These are phyloP conservation scores for Larimichthys crocea DNA, from an alignment of 2,113 vertebrate species.

Conservation along the genomic window DNA sequence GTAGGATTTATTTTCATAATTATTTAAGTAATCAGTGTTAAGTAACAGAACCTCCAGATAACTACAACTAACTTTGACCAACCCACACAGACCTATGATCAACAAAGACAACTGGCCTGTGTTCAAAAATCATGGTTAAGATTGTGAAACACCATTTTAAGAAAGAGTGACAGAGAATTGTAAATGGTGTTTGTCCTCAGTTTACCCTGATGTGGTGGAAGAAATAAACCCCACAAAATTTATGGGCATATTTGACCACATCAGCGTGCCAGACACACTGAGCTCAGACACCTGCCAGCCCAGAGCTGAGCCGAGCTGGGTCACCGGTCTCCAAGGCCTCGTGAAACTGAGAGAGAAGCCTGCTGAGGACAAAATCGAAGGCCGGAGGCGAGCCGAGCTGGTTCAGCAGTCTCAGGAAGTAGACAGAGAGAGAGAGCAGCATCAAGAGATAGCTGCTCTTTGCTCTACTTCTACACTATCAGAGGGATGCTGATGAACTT, in stretches of 20 bases:
- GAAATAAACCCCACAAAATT: not conserved
- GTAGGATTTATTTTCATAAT: not conserved
- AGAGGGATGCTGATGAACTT: not conserved
- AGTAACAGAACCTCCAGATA: not conserved
- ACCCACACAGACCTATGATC: not conserved
- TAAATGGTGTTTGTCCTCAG: not conserved
- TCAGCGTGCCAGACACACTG: not conserved
- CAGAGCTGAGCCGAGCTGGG: slow-evolving; percentile 1
- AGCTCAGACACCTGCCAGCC: slow-evolving; percentile 19
- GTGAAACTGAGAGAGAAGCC: slow-evolving; percentile 19
- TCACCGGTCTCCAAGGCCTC: slow-evolving; percentile 3
- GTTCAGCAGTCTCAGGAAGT: slow-evolving; percentile 42
- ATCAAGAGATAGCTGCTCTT: not conserved
- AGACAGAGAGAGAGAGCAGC: not conserved
- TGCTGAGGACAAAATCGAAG: slow-evolving; percentile 38
- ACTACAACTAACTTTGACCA: not conserved
- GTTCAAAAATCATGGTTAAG: no score
- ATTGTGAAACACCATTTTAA: not conserved
- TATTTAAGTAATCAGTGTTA: not conserved
- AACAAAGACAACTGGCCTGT: no score
- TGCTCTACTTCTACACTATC: not conserved
- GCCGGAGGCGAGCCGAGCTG: slow-evolving; percentile 26
- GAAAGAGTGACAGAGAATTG: not conserved
- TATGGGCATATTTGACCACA: not conserved
- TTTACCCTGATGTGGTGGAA: not conserved